Percentiles rank a stretch among this genome's conserved stretches.
phyloP scores from a whole-genome alignment of 2,113 vertebrate species.

The Oceanodroma tethys region DNA sequence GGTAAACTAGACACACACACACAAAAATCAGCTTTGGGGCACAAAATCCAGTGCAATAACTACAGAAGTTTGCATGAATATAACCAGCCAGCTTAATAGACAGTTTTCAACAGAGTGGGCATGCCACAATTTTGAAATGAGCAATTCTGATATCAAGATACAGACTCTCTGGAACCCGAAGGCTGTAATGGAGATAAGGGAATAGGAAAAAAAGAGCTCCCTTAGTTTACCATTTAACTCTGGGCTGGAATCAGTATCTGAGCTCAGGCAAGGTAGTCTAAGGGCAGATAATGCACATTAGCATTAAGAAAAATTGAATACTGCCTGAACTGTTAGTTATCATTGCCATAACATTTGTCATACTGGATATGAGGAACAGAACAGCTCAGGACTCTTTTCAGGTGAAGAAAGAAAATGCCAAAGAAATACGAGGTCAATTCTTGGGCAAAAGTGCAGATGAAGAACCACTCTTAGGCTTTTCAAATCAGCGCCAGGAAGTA shows the following conservation, averaged over 20 bases:
- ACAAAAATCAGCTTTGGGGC: background rate
- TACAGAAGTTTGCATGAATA: background rate
- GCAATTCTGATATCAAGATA: background rate
- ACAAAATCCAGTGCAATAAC: background rate
- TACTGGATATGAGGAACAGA: background rate
- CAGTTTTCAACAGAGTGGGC: background rate
- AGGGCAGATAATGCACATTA: background rate
- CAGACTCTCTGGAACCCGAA: background rate
- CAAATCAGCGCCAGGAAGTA: background rate
- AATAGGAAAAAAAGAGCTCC: background rate
- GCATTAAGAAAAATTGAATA: background rate
- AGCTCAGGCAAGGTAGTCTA: background rate
- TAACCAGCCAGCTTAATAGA: background rate
- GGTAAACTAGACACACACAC: background rate
- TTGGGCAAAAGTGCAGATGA: background rate
- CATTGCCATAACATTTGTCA: background rate
- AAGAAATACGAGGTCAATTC: background rate
- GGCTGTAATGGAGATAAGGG: background rate
- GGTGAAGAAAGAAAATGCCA: background rate
- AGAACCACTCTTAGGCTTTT: background rate
- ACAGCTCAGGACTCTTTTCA: background rate
- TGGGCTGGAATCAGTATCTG: background rate
- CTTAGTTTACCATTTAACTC: background rate
- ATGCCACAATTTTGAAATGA: background rate
- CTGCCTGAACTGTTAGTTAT: background rate